Conservation (phyloP, 2,888 invertebrate species). For the Eristalis arbustorum region DNA sequence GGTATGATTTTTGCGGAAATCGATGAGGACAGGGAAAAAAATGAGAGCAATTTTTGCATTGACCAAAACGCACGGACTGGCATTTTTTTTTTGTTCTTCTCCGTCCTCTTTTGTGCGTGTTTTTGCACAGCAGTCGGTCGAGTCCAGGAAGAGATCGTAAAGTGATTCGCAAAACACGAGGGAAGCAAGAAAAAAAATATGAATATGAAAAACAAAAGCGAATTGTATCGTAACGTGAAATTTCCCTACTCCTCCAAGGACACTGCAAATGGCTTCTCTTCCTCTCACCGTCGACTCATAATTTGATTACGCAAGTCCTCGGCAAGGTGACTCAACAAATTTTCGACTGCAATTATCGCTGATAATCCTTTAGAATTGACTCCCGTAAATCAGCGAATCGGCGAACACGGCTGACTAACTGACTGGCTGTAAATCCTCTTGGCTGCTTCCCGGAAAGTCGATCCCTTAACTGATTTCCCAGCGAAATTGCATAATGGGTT, state of each 20-base stretch:
- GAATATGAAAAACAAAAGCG: neutral
- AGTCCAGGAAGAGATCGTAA: slow-evolving; percentile 9
- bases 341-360: slow-evolving; percentile 52
- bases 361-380: slow-evolving; percentile 63
- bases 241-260: slow-evolving; percentile 22
- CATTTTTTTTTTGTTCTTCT: slow-evolving; percentile 2
- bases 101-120: slow-evolving; percentile 19
- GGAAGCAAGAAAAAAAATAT: neutral
- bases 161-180: neutral
- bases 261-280: neutral
- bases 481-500: slow-evolving; percentile 59
- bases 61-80: slow-evolving; percentile 9
- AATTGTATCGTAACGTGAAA: neutral
- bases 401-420: neutral
- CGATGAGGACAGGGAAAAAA: slow-evolving; percentile 19
- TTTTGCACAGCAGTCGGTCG: slow-evolving; percentile 3
- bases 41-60: slow-evolving; percentile 48
- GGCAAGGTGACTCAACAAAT: neutral
- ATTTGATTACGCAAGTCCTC: slow-evolving; percentile 25
- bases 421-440: slow-evolving; percentile 18
- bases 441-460: slow-evolving; percentile 27
- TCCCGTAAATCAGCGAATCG: slow-evolving; percentile 17
- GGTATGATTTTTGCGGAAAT: slow-evolving; percentile 21
- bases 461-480: neutral
- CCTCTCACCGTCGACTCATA: neutral